A percentile compares a stretch with the other conserved stretches of the same genome.
phyloP scores from a whole-genome alignment of 2,797 vertebrate genomes.

The Lepidocolaptes lacrymiger region DNA sequence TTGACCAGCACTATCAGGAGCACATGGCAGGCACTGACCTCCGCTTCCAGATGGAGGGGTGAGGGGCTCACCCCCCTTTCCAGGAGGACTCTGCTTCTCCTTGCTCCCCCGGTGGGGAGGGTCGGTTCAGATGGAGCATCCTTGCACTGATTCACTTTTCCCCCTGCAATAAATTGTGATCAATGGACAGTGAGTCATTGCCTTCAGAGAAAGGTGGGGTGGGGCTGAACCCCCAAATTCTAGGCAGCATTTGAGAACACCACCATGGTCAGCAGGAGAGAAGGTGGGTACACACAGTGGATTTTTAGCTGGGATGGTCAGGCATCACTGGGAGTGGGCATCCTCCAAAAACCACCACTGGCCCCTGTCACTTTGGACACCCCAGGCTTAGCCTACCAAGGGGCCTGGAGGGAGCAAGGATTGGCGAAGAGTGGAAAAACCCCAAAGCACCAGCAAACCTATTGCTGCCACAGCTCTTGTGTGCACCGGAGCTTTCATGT shows the following conservation, averaged over 20 bases:
- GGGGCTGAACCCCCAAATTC: not conserved
- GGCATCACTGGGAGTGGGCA: not conserved
- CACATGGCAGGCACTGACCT: constrained; percentile 53
- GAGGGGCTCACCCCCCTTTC: not conserved
- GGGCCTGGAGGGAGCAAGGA: not conserved
- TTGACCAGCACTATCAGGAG: constrained; percentile 51
- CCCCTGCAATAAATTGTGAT: not conserved
- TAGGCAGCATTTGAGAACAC: fast-evolving
- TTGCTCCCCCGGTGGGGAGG: fast-evolving
- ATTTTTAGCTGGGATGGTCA: not conserved
- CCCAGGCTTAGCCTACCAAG: not conserved
- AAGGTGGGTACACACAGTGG: not conserved
- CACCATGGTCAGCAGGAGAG: not conserved
- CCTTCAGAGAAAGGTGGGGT: not conserved
- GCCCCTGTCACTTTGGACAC: not conserved
- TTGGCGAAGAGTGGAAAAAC: not conserved
- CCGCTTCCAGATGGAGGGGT: constrained; percentile 42
- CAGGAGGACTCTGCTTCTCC: not conserved
- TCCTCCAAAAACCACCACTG: not conserved
- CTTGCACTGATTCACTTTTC: fast-evolving
- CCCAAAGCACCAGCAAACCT: fast-evolving
- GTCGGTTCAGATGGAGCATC: not conserved
- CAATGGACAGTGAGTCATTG: not conserved
- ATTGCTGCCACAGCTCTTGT: fast-evolving
- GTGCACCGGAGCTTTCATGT: not conserved